These are phyloP conservation scores for Lithophane ornitopus DNA, from an alignment of 2,888 invertebrate genomes.

Conservation along the genomic window DNA sequence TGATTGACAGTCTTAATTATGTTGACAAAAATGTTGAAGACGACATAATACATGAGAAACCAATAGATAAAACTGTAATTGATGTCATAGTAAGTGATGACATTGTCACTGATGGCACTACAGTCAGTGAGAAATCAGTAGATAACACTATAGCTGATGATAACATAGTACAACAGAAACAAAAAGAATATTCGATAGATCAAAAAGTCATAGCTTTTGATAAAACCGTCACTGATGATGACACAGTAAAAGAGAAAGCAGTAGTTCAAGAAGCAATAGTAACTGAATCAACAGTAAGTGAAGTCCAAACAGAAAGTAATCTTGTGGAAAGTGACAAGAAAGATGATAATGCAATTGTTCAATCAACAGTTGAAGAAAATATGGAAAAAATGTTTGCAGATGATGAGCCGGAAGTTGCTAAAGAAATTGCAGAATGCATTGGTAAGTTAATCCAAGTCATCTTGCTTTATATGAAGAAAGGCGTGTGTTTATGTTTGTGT, in stretches of 20 bases:
- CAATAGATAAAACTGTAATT: background rate
- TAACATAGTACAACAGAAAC: background rate
- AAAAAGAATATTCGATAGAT: too few relatives aligned
- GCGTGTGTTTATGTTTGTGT: too few relatives aligned
- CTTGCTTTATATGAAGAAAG: background rate
- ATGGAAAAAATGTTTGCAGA: conserved; percentile 47
- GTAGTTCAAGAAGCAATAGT: background rate
- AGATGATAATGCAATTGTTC: background rate
- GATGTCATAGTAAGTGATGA: background rate
- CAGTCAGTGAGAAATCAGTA: background rate
- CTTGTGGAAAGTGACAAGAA: background rate
- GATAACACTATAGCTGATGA: background rate
- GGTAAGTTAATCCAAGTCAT: conserved; percentile 23
- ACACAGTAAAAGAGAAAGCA: background rate
- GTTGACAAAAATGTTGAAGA: conserved; percentile 19
- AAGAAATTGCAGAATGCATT: conserved; percentile 1
- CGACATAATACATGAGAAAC: background rate
- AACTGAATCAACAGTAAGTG: background rate
- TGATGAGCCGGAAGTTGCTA: background rate
- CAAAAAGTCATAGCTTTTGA: background rate
- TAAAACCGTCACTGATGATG: background rate
- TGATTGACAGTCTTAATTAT: conserved; percentile 32
- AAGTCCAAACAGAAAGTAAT: background rate
- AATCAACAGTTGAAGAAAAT: conserved; percentile 35
- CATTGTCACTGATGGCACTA: background rate